Evolutionary conservation across 2,113 vertebrate species (phyloP), one percentile per base, ranked within the genome.

Genomic region (Microtus oregoni): DNA sequence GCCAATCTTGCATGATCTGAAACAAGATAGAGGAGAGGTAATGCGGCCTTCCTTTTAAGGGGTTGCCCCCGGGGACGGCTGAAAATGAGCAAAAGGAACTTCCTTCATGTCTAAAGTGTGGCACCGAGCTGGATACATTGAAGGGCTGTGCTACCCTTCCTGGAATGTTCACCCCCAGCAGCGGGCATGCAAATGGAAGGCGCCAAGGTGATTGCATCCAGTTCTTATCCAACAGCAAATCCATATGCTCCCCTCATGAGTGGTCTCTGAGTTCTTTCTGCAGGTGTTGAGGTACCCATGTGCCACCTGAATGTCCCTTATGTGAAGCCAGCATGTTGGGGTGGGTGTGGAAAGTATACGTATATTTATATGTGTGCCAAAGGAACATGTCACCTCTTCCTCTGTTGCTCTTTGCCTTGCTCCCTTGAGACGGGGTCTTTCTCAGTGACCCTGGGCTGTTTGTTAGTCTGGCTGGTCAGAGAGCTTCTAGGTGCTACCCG

Each of bases 1-100:
- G 82, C 89, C 20, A 12, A 95, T 68, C 89, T 91, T 61, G 38
- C 73, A 61, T 19, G 50, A 83, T 92, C 38, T 32, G 76, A 91
- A 79, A 85, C 32, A 28, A 28, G 14, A 70, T 90, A 38, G 81
- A 92, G 77, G 86, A 55, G 61, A 91, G 65, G 14, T n/a, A 82
- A 20, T 65, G 0, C 30, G 4, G 52, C 44, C 58, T 82, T 73
- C 52, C 44, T 65, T 55, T 63, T 68, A 86, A 95, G 35, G 35
- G 2, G 24, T 86, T 78, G 75, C 73, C 20, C 17, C 17, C 14
- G 4, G 2, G 24, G 30, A 86, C 14, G 30, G 55, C n/a, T 73
- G 58, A 82, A 93, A 58, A 79, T 32, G 61, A 76, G 58, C 77
- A 83, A 75, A 94, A 86, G 4, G 11, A 90, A 17, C 24, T 24